Evolutionary conservation across 2,113 vertebrate genomes (phyloP).

Genomic region (Daboia siamensis): DNA sequence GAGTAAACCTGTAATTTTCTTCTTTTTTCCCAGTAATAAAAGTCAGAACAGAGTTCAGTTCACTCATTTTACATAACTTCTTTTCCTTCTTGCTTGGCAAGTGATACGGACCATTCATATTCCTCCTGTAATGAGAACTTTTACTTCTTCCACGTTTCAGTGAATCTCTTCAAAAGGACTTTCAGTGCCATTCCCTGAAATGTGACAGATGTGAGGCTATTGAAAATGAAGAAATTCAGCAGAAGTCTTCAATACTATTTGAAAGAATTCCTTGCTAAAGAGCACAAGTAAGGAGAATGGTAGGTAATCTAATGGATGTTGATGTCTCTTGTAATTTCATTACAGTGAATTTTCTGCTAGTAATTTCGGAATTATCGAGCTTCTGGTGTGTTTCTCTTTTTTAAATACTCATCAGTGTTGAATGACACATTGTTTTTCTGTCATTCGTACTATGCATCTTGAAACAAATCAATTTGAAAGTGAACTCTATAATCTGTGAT

Average conservation of each 20-base stretch:
- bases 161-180: conserved; percentile 1
- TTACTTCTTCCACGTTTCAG: background rate
- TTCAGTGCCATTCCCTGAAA: conserved; percentile 1
- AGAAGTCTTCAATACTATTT: conserved; percentile 35
- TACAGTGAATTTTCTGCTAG: conserved; percentile 31
- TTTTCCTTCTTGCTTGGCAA: conserved; percentile 42
- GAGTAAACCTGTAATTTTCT: conserved; percentile 30
- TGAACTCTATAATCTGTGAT: background rate
- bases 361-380: conserved; percentile 20
- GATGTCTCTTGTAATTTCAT: background rate
- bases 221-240: background rate
- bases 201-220: conserved; percentile 18
- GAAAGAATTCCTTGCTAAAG: conserved; percentile 12
- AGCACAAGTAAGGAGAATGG: background rate
- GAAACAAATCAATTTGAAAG: background rate
- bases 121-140: background rate
- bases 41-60: conserved; percentile 27
- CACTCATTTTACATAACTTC: conserved; percentile 44
- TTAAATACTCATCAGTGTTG: conserved; percentile 28
- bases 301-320: conserved; percentile 15
- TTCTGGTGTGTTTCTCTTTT: background rate
- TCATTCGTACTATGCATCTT: conserved; percentile 32
- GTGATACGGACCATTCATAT: background rate
- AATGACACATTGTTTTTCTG: conserved; percentile 39
- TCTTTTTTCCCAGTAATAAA: background rate